Conservation (phyloP, 2,113 vertebrate genomes). For the Agelaius phoeniceus region DNA sequence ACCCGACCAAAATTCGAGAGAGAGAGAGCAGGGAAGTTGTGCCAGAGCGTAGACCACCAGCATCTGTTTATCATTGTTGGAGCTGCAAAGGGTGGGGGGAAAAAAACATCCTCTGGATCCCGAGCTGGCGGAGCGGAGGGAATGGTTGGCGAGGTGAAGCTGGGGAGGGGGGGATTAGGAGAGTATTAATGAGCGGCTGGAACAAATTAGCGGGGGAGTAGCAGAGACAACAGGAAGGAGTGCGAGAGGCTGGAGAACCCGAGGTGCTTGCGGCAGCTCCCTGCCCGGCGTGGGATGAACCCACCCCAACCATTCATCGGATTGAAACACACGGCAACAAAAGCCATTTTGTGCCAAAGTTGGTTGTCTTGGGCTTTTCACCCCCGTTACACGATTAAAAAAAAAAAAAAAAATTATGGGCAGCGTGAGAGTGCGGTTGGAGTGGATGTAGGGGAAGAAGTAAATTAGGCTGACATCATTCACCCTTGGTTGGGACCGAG, state of each 20-base stretch:
- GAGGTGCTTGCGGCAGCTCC: not conserved
- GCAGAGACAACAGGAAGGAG: not conserved
- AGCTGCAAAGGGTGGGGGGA: not conserved
- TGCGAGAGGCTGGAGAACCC: not conserved
- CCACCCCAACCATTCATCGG: not conserved
- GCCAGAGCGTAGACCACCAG: not conserved
- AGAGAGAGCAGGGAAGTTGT: not conserved
- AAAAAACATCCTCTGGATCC: not conserved
- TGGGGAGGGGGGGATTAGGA: not conserved
- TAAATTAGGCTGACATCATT: not conserved
- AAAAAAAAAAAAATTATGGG: not conserved
- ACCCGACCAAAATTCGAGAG: not conserved
- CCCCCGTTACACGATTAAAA: not conserved
- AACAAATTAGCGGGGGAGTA: not conserved
- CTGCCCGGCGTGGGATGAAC: not conserved
- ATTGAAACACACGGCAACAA: not conserved
- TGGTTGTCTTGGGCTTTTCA: not conserved
- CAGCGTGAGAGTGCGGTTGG: not conserved
- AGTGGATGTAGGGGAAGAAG: not conserved
- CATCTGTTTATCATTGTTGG: slow-evolving; percentile 59
- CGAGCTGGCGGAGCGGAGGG: not conserved
- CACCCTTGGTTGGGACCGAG: not conserved
- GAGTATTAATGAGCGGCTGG: slow-evolving; percentile 33
- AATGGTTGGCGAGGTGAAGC: not conserved
- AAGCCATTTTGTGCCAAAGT: not conserved